Conservation (phyloP, 2,113 vertebrate species). For the Hystrix brachyura region DNA sequence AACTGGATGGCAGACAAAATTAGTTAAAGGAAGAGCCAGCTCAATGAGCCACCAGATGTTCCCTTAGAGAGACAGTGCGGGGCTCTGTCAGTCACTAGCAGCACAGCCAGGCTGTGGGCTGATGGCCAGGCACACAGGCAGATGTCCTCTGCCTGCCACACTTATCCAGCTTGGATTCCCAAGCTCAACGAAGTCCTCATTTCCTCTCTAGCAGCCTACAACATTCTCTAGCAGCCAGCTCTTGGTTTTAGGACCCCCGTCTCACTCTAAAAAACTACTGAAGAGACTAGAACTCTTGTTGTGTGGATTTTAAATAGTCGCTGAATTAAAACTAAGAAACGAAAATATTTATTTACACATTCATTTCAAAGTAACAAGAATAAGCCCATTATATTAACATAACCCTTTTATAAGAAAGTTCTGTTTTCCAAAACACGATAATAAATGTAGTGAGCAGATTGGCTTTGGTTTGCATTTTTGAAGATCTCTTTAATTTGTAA, state of each 20-base stretch:
- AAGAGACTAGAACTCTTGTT: not conserved
- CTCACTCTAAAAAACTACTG: not conserved
- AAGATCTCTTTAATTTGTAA: slow-evolving; percentile 10
- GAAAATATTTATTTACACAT: not conserved
- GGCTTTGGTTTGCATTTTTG: not conserved
- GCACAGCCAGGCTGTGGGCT: not conserved
- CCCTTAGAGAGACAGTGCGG: not conserved
- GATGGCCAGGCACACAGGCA: not conserved
- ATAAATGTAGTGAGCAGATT: not conserved
- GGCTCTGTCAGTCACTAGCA: not conserved
- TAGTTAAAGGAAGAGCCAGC: not conserved
- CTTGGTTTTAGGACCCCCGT: not conserved
- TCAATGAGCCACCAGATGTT: not conserved
- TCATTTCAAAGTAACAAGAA: not conserved
- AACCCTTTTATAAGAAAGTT: not conserved
- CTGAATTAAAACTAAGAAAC: not conserved
- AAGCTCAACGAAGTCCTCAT: not conserved
- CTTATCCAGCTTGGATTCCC: not conserved
- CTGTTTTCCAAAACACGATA: not conserved
- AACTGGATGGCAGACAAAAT: not conserved
- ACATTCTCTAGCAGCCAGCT: not conserved
- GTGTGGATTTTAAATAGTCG: not conserved
- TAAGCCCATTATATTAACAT: not conserved
- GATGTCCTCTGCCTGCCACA: not conserved
- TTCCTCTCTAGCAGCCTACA: not conserved